Evolutionary conservation across 1,140 invertebrate species (phyloP).

Genomic region (Arctopsyche grandis): DNA sequence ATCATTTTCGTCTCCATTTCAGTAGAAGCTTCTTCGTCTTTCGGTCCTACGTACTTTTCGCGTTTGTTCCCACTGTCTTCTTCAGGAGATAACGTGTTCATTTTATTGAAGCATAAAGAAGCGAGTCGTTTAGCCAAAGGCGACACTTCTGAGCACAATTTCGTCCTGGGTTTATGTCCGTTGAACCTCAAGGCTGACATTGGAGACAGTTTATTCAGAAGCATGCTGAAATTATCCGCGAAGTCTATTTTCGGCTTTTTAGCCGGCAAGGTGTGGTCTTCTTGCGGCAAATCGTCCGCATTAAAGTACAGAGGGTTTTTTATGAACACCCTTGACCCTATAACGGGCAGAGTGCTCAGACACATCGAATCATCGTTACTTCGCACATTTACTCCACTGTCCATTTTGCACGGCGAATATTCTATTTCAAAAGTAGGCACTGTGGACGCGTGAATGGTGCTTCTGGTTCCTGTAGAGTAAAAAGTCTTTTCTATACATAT

Average conservation of each 20-base stretch:
- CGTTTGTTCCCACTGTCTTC: constrained; percentile 33
- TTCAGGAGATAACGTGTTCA: constrained; percentile 45
- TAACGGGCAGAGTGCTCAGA: constrained; percentile 51
- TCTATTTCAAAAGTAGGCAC: constrained; percentile 53
- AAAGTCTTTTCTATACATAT: constrained; percentile 48
- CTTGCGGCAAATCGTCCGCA: constrained; percentile 28
- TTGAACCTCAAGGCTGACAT: constrained; percentile 50
- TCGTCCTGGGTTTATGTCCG: constrained; percentile 43
- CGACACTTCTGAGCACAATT: constrained; percentile 52
- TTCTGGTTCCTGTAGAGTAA: constrained; percentile 26
- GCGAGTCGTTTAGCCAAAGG: constrained; percentile 50
- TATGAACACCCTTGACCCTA: constrained; percentile 51
- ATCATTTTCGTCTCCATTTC: constrained; percentile 53
- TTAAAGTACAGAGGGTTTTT: constrained; percentile 54
- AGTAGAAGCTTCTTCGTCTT: constrained; percentile 49
- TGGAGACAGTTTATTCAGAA: constrained; percentile 51
- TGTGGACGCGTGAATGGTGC: constrained; percentile 33
- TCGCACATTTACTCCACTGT: neutral
- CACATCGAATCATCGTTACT: constrained; percentile 26
- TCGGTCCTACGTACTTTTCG: neutral
- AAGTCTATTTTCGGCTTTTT: constrained; percentile 48
- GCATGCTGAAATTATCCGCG: constrained; percentile 46
- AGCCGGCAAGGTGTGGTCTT: constrained; percentile 26
- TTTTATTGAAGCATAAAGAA: constrained; percentile 51
- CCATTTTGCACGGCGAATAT: constrained; percentile 49